Evolutionary conservation across 2,113 vertebrate genomes (phyloP), one percentile per base, ranked within the genome.

Genomic region (Diadophis punctatus): DNA sequence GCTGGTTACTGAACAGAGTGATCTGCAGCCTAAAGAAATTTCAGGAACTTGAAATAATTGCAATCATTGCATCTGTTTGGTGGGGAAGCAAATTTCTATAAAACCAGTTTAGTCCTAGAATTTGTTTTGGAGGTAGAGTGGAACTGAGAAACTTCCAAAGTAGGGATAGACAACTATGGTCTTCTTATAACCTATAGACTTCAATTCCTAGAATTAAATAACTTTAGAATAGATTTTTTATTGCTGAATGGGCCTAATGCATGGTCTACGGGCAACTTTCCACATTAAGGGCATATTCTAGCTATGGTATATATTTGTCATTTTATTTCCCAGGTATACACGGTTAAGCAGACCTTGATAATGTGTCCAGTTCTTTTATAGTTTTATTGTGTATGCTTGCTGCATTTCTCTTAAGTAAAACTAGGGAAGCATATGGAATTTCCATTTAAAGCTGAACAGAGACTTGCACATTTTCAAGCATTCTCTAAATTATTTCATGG

Each of bases 281-380:
- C n/a, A 8, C 55, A 0, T 1, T 48, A 48, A 91, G n/a, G 49
- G 52, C 34, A 12, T 9, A 84, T 48, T 11, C 7, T 58, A 5
- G 84, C 43, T 84, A 89, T 34, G 80, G 9, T 27, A 20, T 39
- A 56, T 49, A 25, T 27, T 88, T 63, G 94, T 90, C 55, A 25
- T 94, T 95, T 93, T 4, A 18, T 34, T 91, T 49, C 30, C 53
- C 9, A 39, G 84, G 49, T n/a, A 89, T 86, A 84, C 88, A 58
- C 27, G 88, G 87, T 14, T n/a, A 90, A 53, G 14, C 80, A 60
- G 90, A 49, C 25, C 16, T 74, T 92, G n/a, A 68, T 53, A 80
- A 63, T 56, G 48, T 12, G 7, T 2, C 49, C 53, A 60, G 48
- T 91, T 90, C 3, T 90, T 46, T 90, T 93, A 86, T 23, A 8